These are phyloP conservation scores for Ischnus inquisitorius DNA, from an alignment of 2,888 invertebrate genomes.

Conservation along the genomic window DNA sequence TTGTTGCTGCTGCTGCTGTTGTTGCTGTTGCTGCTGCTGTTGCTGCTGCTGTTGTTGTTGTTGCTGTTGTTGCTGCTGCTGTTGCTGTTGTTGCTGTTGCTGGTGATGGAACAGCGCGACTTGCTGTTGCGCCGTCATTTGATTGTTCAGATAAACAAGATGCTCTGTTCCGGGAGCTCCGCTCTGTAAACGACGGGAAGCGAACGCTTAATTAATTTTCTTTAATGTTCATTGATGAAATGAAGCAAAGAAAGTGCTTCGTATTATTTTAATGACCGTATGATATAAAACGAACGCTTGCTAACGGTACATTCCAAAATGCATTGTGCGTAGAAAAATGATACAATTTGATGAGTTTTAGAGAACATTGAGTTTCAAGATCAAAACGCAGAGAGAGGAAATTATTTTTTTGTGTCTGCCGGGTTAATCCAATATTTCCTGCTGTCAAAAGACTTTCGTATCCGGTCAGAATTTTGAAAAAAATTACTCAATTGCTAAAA, in stretches of 20 bases:
- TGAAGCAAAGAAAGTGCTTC: background rate
- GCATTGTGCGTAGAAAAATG: no score
- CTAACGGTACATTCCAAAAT: no score
- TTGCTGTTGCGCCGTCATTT: conserved; percentile 84
- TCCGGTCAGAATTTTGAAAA: background rate
- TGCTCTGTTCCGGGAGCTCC: conserved; percentile 88
- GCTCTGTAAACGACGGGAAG: conserved; percentile 85
- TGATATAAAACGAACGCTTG: no score
- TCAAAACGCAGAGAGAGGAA: background rate
- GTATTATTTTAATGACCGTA: background rate
- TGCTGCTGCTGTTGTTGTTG: conserved; percentile 87
- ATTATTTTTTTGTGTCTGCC: background rate
- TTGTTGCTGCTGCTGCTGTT: conserved; percentile 82
- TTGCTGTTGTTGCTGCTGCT: conserved; percentile 88
- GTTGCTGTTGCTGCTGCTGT: conserved; percentile 88
- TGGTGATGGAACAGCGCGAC: conserved; percentile 84
- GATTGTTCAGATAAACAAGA: conserved; percentile 86
- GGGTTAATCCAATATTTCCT: background rate
- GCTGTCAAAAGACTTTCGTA: background rate
- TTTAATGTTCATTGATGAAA: background rate
- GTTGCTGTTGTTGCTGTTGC: conserved; percentile 87
- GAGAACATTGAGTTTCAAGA: background rate
- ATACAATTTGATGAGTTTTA: background rate
- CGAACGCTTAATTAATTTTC: conserved; percentile 2
- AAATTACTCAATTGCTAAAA: background rate